Base-by-base conservation (phyloP, 2,113 vertebrate species). In the Holacanthus passer region DNA sequence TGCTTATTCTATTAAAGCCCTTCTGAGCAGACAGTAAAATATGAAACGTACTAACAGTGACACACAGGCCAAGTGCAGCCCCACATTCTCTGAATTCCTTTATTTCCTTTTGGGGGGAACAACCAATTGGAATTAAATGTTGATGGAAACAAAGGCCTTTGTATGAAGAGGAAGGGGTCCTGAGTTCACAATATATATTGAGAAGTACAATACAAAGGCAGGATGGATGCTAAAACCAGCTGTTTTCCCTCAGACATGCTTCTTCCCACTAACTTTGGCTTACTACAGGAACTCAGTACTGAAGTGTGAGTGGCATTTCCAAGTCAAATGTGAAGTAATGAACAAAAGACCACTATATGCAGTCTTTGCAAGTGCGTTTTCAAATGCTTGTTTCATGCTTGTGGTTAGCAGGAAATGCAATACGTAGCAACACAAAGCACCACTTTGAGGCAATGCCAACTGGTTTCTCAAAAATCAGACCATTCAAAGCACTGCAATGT, bases 81-180 rank as follows among this genome's bases (percentile, higher is more conserved):
- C 0, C 16, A 60, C 64, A 83, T 83, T 81, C 50, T 77, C 73
- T 43, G 48, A 67, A 88, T 91, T 75, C 83, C 79, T 72, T 52
- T 1, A 79, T 88, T 91, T 92, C 74, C 91, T 85, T 76, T 79
- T 78, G 3, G 7, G 37, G 59, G 65, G 39, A 2, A 75, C 0
- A 13, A 58, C 8, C 20, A 22, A 75, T 45, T 48, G 48, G 37
- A 63, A 35, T 75, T 48, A 43, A 63, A 79, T 22, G 50, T 6
- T 32, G 31, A 69, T 59, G 68, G 62, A 69, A 87, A 90, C 81
- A 87, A 85, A 81, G 52, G 43, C 69, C 52, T 91, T 88, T 89
- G 83, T 79, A 81, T 47, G 19, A 0, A 66, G 66, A 80, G 76
- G 81, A 87, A 88, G 58, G 29, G 64, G 47, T 52, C 32, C 20